Evolutionary conservation across 2,113 vertebrate species (phyloP), one percentile per base, ranked within the genome.

Genomic region (Alethe castanea): DNA sequence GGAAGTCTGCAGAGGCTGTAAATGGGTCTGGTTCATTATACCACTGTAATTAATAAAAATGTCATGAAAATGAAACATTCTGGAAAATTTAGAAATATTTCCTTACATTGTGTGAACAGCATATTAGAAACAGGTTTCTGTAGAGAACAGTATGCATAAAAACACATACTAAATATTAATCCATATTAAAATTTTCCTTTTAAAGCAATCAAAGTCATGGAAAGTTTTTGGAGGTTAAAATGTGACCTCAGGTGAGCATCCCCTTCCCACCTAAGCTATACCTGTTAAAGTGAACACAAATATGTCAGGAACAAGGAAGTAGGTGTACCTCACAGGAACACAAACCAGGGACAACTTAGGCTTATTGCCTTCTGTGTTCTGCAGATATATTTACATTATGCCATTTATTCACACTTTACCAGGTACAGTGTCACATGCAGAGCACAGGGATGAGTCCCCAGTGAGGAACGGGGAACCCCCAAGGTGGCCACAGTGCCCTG

Each of bases 21-120:
- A 90, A 92, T 60, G n/a, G 19, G 15, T 26, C 45, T 74, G 24
- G 29, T 72, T 93, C 12, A 7, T 93, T 87, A 56, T 78, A 81
- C 70, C 31, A 47, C 7, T 44, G 59, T 81, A 76, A 92, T 92
- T 94, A 93, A 86, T 78, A 89, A 95, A 96, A 79, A 80, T 70
- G 16, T 56, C 26, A 83, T n/a, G n/a, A 70, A 93, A 94, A 74
- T 83, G 10, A 96, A 97, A 62, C 45, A 89, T 70, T 82, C 36
- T 80, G 38, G 31, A 82, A 87, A 87, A 88, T 66, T 19, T 44
- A 64, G 35, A 76, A 90, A 59, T 80, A 71, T 67, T 77, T 70
- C 66, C n/a, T 47, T 53, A 64, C 5, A 22, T 28, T 64, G 18
- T 33, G 4, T 74, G 45, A 86, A 60, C 25, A 72, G 3, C 12